phyloP scores from a whole-genome alignment of 1,140 invertebrate genomes.

The honey bee (Apis mellifera) region DNA sequence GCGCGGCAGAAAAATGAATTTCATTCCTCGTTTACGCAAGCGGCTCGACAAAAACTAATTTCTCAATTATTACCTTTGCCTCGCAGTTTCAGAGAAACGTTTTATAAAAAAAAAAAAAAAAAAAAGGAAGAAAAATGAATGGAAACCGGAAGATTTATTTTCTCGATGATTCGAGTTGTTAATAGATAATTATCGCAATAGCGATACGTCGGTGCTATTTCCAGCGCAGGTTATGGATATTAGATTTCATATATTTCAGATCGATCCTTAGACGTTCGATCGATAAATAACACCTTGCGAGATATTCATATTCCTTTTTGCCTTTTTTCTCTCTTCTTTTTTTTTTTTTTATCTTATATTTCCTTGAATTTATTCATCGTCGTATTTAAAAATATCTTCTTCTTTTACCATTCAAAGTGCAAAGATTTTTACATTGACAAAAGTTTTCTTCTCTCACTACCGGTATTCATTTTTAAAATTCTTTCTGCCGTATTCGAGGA shows the following conservation, averaged over 20 bases:
- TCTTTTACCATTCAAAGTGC: too few relatives aligned
- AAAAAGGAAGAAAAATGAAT: neutral
- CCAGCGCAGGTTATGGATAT: neutral
- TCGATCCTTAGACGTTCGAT: neutral
- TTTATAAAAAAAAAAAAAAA: neutral
- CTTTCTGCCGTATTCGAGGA: neutral
- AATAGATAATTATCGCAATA: neutral
- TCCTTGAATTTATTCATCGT: neutral
- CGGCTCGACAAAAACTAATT: neutral
- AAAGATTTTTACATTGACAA: too few relatives aligned
- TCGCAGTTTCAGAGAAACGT: too few relatives aligned
- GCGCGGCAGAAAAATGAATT: neutral
- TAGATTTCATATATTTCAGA: slow-evolving; percentile 5
- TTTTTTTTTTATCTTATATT: neutral
- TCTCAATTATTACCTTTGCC: neutral
- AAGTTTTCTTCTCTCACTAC: too few relatives aligned
- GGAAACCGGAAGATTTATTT: neutral
- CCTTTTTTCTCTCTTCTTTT: too few relatives aligned
- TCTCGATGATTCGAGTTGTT: neutral
- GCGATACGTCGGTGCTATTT: neutral
- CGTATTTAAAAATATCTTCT: neutral
- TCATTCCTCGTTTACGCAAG: too few relatives aligned
- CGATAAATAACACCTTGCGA: neutral
- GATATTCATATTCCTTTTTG: neutral
- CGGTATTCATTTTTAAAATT: neutral